A percentile compares a stretch with the other conserved stretches of the same genome.
These are phyloP conservation scores for Pecten maximus DNA, from an alignment of 2,888 invertebrate genomes.

Conservation along the genomic window DNA sequence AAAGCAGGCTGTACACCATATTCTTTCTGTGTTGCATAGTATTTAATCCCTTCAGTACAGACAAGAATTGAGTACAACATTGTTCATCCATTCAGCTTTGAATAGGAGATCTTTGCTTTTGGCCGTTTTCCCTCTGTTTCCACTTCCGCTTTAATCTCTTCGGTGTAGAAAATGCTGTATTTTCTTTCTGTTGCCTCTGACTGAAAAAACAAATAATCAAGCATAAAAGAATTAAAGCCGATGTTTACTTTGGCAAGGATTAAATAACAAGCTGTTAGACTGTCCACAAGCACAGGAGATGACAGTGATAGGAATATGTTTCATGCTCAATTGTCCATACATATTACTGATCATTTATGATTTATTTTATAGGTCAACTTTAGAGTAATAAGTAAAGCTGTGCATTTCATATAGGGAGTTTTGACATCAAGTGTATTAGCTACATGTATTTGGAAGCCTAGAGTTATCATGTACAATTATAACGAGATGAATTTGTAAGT, in stretches of 20 bases:
- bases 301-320: too few species aligned
- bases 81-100: constrained; percentile 46
- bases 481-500: not conserved
- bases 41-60: not conserved
- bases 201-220: constrained; percentile 67
- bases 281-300: too few species aligned
- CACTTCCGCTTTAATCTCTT: constrained; percentile 60
- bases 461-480: constrained; percentile 6
- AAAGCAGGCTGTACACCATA: not conserved
- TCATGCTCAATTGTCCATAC: too few species aligned
- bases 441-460: too few species aligned
- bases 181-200: constrained; percentile 80
- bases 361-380: too few species aligned
- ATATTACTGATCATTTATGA: too few species aligned
- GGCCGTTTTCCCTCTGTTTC: constrained; percentile 67
- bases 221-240: constrained; percentile 22
- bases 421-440: too few species aligned
- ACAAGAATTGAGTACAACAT: not conserved
- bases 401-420: too few species aligned
- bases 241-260: not conserved
- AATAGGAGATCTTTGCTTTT: constrained; percentile 74
- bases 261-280: too few species aligned
- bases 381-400: too few species aligned
- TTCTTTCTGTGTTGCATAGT: constrained; percentile 33
- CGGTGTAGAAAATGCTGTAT: constrained; percentile 73